Evolutionary conservation across 2,888 invertebrate genomes (phyloP), one percentile per base, ranked within the genome.

Genomic region (Ceriagrion tenellum): DNA sequence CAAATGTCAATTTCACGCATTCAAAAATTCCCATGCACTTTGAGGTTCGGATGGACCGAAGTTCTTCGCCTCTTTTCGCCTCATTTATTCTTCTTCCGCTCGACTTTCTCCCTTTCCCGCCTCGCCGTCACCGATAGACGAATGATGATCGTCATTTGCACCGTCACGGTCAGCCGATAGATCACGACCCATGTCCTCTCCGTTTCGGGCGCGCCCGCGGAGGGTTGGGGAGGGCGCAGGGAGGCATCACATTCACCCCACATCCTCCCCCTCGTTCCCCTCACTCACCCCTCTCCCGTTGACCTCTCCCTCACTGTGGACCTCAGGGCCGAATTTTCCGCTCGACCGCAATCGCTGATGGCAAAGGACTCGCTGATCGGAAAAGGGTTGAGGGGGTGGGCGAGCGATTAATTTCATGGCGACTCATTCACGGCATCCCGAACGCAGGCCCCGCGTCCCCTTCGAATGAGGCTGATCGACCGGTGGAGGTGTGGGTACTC

Each of bases 351-450:
- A 35, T 12, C 81, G 35, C 26, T 81, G 35, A 81, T 81, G 81
- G 81, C 81, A 81, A 81, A 81, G 81, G 81, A 26, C 81, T 59
- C 59, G 35, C 30, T 16, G 35, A 81, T 81, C 18, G 81, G 30
- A 35, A 81, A 30, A 26, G 81, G 35, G 18, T 23, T 8, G 56
- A 56, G 56, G 56, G n/a, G 47, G 8, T 2, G 47, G 59, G 59
- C 3, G n/a, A 23, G 81, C 81, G 81, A 81, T 81, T 81, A 81
- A 81, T 81, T 69, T 81, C 81, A 35, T 81, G 81, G 81, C 16
- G 30, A 4, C 35, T 81, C 81, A 69, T 69, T 81, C 30, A 18
- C 35, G 30, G 81, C 30, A 30, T 35, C 81, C 26, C 35, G 30
- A 18, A 26, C 81, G 30, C 16, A 16, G 2, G 20, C 59, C 18